Evolutionary conservation across 2,888 invertebrate species (phyloP).

Genomic region (Xanthia icteritia): DNA sequence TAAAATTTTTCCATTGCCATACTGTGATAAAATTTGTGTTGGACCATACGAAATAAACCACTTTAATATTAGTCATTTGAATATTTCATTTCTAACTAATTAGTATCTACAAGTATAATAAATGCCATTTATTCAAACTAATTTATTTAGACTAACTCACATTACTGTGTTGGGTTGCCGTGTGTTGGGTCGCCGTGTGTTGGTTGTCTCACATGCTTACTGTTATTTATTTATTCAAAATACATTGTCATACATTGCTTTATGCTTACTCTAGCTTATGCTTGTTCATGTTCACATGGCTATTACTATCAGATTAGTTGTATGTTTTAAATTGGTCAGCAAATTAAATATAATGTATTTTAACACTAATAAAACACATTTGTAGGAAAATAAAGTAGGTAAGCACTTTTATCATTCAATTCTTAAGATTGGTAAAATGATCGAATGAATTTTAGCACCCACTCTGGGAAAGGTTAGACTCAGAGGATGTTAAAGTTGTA

Average conservation of each 20-base stretch:
- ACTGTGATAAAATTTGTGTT: slow-evolving; percentile 62
- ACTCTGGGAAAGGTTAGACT: too few relatives aligned
- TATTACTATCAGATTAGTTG: not conserved
- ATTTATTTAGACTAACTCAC: slow-evolving; percentile 35
- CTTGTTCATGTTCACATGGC: not conserved
- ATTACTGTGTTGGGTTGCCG: slow-evolving; percentile 6
- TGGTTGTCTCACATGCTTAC: not conserved
- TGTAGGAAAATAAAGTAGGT: not conserved
- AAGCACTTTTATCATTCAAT: not conserved
- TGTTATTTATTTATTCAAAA: not conserved
- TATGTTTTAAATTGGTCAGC: not conserved
- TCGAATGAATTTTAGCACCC: too few relatives aligned
- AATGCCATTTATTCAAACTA: slow-evolving; percentile 72
- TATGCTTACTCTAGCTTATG: not conserved
- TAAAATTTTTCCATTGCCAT: slow-evolving; percentile 30
- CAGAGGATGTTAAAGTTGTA: too few relatives aligned
- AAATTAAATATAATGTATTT: not conserved
- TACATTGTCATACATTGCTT: not conserved
- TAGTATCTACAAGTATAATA: slow-evolving; percentile 73
- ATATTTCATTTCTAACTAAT: slow-evolving; percentile 56
- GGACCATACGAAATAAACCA: slow-evolving; percentile 59
- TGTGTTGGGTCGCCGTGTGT: not conserved
- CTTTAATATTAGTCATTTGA: slow-evolving; percentile 44
- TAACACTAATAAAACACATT: not conserved
- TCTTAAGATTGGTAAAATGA: not conserved